phyloP scores from a whole-genome alignment of 2,888 invertebrate genomes.

The Bellardia bayeri region DNA sequence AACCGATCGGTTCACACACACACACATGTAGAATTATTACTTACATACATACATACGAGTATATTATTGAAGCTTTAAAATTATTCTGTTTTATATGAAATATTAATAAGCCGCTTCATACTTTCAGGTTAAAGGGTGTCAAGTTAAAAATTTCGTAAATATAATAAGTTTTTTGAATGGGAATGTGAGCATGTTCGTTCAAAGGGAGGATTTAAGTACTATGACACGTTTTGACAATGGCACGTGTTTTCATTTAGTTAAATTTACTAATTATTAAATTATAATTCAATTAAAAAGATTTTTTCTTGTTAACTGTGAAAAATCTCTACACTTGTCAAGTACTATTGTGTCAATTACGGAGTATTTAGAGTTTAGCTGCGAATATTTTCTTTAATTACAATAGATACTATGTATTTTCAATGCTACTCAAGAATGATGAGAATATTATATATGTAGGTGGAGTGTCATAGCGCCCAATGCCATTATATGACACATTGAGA shows the following conservation, averaged over 20 bases:
- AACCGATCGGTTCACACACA: constrained; percentile 50
- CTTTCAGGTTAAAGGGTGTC: constrained; percentile 54
- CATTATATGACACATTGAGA: too few species aligned
- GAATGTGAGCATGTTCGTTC: constrained; percentile 48
- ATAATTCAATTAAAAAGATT: constrained; percentile 65
- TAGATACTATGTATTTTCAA: too few species aligned
- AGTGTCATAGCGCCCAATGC: too few species aligned
- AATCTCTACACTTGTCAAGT: constrained; percentile 47
- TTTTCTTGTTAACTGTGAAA: constrained; percentile 2
- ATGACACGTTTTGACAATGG: constrained; percentile 71
- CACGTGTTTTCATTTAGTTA: constrained; percentile 71
- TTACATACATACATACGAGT: too few species aligned
- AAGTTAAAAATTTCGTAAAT: constrained; percentile 47
- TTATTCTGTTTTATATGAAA: not conserved
- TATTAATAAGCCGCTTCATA: constrained; percentile 50
- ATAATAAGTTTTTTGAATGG: constrained; percentile 50
- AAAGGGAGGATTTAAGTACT: constrained; percentile 62
- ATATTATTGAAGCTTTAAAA: constrained; percentile 3
- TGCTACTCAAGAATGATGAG: too few species aligned
- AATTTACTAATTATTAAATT: constrained; percentile 72
- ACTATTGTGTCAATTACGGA: not conserved
- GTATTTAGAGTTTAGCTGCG: not conserved
- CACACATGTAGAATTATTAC: constrained; percentile 25
- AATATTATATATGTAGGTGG: too few species aligned
- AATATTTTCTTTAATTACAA: not conserved